phyloP scores from a whole-genome alignment of 2,888 invertebrate species.

The Hypena proboscidalis region DNA sequence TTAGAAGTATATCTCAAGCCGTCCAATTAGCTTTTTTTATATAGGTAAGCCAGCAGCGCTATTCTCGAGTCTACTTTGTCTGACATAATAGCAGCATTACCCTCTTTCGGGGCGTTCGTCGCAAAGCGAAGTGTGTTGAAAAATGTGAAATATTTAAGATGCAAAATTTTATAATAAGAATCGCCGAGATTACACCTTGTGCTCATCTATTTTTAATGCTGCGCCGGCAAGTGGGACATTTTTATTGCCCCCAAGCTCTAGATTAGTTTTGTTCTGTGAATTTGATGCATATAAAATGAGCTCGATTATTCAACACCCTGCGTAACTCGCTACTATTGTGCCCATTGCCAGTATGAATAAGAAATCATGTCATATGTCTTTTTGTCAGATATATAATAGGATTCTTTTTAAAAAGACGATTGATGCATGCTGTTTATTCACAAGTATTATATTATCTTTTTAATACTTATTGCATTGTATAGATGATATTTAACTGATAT shows the following conservation, averaged over 20 bases:
- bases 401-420: not conserved
- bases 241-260: slow-evolving; percentile 80
- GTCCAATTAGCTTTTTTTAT: slow-evolving; percentile 50
- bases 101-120: slow-evolving; percentile 55
- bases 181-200: slow-evolving; percentile 81
- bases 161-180: slow-evolving; percentile 82
- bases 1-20: slow-evolving; percentile 45
- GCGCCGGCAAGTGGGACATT: slow-evolving; percentile 77
- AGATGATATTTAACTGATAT: too few species aligned
- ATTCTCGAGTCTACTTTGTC: slow-evolving; percentile 60
- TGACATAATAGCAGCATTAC: slow-evolving; percentile 65
- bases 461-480: too few species aligned
- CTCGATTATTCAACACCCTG: slow-evolving; percentile 79
- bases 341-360: slow-evolving; percentile 66
- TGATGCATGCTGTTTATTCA: too few species aligned
- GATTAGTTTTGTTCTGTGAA: slow-evolving; percentile 84
- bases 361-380: slow-evolving; percentile 62
- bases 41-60: slow-evolving; percentile 44
- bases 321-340: slow-evolving; percentile 64
- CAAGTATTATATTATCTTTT: too few species aligned
- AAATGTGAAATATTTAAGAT: slow-evolving; percentile 79
- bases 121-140: slow-evolving; percentile 68
- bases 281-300: slow-evolving; percentile 85
- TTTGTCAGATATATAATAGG: slow-evolving; percentile 9
- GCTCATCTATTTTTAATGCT: slow-evolving; percentile 80